Evolutionary conservation across 2,888 invertebrate genomes (phyloP), one percentile per base, ranked within the genome.

Genomic region (Myopa tessellatipennis): DNA sequence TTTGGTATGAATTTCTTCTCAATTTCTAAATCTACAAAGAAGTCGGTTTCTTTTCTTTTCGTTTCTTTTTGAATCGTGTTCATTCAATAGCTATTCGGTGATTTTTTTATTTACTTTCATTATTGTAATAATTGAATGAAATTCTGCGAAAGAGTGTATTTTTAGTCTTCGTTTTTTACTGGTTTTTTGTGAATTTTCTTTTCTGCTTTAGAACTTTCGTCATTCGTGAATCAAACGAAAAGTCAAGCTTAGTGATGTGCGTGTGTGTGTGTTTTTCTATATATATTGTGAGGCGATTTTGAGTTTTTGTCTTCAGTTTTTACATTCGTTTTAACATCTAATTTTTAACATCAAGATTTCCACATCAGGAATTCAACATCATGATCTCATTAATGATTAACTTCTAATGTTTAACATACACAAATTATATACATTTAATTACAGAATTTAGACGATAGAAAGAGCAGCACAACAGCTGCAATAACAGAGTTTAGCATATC

Each of bases 271-370:
- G 58, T 60, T 26, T 68, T 55, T 74, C 36, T 74, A 69, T 75
- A 75, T 76, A 76, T 76, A 76, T 76, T 76, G 76, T 76, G 76
- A 76, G 76, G 76, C 76, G 70, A 70, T 76, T 76, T 70, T 70
- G 69, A 70, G 76, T 70, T 70, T 70, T 70, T 74, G 38, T 40
- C 8, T 8, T 40, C 40, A 8, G 5, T 40, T 45, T 65, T 73
- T 73, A 73, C 72, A 73, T 73, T 36, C 4, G 16, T 14, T 45
- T 55, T 52, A n/a, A 34, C n/a, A 16, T 71, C 40, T 38, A 50
- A 69, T 8, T 26, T 4, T 74, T n/a, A n/a, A n/a, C n/a, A n/a
- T n/a, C n/a, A n/a, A n/a, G n/a, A n/a, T n/a, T n/a, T n/a, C n/a
- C n/a, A n/a, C n/a, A n/a, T n/a, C n/a, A n/a, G n/a, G n/a, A n/a